Evolutionary conservation across 1,140 invertebrate species (phyloP).

Genomic region (Pomacea maculata): DNA sequence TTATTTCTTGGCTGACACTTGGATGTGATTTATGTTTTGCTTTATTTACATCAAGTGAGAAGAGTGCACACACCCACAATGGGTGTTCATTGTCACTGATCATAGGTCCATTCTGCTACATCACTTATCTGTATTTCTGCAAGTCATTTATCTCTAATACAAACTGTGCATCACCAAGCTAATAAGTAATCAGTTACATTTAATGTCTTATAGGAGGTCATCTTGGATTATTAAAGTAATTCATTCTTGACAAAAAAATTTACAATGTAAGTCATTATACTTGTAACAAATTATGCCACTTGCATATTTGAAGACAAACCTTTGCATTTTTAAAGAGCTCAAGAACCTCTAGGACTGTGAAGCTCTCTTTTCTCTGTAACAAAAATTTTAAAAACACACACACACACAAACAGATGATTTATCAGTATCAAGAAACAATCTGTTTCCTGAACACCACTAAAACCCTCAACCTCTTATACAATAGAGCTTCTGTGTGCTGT

Average conservation of each 20-base stretch:
- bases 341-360: slow-evolving; percentile 45
- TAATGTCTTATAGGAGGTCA: too few species aligned
- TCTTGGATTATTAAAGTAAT: neutral
- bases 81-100: neutral
- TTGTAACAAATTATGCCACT: too few species aligned
- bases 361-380: slow-evolving; percentile 41
- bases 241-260: neutral
- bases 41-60: too few species aligned
- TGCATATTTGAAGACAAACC: slow-evolving; percentile 31
- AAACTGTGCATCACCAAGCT: neutral
- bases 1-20: too few species aligned
- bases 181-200: too few species aligned
- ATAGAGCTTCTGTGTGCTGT: too few species aligned
- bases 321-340: slow-evolving; percentile 48
- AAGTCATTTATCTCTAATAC: neutral
- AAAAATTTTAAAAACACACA: neutral
- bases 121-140: neutral
- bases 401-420: too few species aligned
- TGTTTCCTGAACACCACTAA: too few species aligned
- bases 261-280: neutral
- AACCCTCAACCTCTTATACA: too few species aligned
- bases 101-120: neutral
- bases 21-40: too few species aligned
- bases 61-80: neutral
- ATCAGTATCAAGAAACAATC: too few species aligned